Base-by-base conservation (phyloP, 1,140 invertebrate species). In the Magallana ariakensis region DNA sequence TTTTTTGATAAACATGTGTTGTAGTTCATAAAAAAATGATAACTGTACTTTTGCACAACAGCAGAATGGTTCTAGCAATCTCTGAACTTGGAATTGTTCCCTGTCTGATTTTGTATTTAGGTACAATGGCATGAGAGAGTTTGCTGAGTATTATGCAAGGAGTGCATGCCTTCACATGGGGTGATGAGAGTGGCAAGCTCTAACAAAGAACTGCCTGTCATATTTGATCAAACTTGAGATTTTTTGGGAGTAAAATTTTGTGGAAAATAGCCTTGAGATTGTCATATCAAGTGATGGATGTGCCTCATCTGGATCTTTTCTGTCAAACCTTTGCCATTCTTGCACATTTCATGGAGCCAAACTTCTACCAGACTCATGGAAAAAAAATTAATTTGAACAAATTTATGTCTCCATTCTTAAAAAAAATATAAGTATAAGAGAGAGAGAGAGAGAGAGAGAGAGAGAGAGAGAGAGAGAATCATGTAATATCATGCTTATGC, bases 141-240 rank as follows among this genome's bases (percentile, higher is more conserved):
- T 75, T 75, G 66, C 66, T 75, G 66, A 15, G 66, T 19, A 75
- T 75, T 75, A 75, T 75, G 66, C 66, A 75, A 75, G 66, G 66
- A 75, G 66, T 75, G 66, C 66, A 75, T 75, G 66, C 66, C 22
- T 75, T 13, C 66, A 26, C 66, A 75, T 11, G 13, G 33, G 22
- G 66, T 26, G 22, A 19, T 26, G 66, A 26, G 19, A 75, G 9
- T 75, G 66, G 66, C 22, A 13, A 75, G 66, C 66, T 26, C 33
- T 75, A 22, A 13, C 10, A 75, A 75, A 75, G 66, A 75, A 15
- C 66, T 75, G 66, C 9, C 22, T 75, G 66, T 75, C 66, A 75
- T 75, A 75, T 75, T 75, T 22, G 22, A 75, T 75, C 66, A 33
- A 46, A 46, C 33, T 46, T 46, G 33, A 46, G 22, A 26, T 75